Conservation (phyloP, 2,113 vertebrate species). For the Heliornis fulica region DNA sequence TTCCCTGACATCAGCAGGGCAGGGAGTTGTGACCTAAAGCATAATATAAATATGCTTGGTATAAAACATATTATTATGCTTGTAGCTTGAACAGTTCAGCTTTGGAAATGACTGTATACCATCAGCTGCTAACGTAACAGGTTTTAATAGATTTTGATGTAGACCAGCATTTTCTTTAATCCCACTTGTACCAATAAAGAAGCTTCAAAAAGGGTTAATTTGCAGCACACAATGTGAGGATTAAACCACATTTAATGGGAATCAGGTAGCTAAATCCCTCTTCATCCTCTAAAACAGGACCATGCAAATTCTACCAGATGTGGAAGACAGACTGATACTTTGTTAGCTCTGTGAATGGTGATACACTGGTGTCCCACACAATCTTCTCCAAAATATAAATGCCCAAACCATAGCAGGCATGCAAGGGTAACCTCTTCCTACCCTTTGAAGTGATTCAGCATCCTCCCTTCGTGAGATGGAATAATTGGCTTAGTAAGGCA, state of each 20-base stretch:
- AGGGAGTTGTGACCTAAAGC: not conserved
- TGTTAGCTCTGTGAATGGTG: not conserved
- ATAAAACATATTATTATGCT: not conserved
- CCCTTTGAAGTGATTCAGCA: not conserved
- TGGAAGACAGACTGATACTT: not conserved
- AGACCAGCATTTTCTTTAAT: not conserved
- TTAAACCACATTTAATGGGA: constrained; percentile 25
- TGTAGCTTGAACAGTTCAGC: not conserved
- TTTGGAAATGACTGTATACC: not conserved
- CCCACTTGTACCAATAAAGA: not conserved
- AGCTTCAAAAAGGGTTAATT: constrained; percentile 23
- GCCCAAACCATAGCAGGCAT: not conserved
- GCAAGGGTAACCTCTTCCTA: not conserved
- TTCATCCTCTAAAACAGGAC: constrained; percentile 4
- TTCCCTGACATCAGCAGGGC: not conserved
- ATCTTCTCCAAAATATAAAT: not conserved
- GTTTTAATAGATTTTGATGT: not conserved
- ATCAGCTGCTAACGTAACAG: not conserved
- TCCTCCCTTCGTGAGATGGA: not conserved
- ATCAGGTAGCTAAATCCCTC: constrained; percentile 21
- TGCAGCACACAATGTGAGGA: not conserved
- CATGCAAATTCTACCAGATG: constrained; percentile 44
- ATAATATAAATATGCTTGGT: not conserved
- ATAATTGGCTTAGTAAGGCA: not conserved
- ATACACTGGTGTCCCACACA: not conserved